Evolutionary conservation across 2,888 invertebrate species (phyloP), one percentile per base, ranked within the genome.

Genomic region (Odontocerum albicorne): DNA sequence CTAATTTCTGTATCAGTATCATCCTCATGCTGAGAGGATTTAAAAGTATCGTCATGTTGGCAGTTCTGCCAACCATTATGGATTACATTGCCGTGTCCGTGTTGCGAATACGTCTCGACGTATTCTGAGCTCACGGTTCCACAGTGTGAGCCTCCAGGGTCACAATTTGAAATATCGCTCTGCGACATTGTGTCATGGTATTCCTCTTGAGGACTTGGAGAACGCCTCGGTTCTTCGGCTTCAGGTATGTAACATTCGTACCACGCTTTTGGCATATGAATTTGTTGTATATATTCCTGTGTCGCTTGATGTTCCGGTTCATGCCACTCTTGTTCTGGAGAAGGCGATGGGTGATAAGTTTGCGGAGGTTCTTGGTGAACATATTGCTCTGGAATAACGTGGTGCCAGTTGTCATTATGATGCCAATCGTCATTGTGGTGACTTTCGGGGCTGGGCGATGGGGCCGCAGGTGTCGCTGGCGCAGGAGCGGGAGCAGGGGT

Each of bases 371-470:
- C n/a, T n/a, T n/a, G n/a, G n/a, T 33, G 4, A 4, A 33, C 33
- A 27, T 27, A 27, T 3, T 33, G 3, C 4, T n/a, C 13, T 4
- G n/a, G 4, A 4, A 33, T 10, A 4, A 4, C 2, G 58, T 51
- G 61, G 47, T 62, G 60, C 44, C 55, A 60, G 44, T 64, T 43
- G 44, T 65, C 57, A 19, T 49, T 39, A 45, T 62, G 61, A 47
- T 60, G 58, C 40, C 64, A 57, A 42, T 63, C 53, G 19, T 65
- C 61, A 35, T 47, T 31, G n/a, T 20, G 52, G 15, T 52, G 49
- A 10, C 15, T 12, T 10, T 17, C 3, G 22, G 6, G 33, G 7
- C 16, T 17, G 19, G 39, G 19, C 22, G 16, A 8, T 16, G 19
- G 32, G 8, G 19, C 19, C 17, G 17, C 7, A 10, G 36, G n/a